Conservation (phyloP, 2,888 invertebrate genomes). For the Colostygia pectinataria region DNA sequence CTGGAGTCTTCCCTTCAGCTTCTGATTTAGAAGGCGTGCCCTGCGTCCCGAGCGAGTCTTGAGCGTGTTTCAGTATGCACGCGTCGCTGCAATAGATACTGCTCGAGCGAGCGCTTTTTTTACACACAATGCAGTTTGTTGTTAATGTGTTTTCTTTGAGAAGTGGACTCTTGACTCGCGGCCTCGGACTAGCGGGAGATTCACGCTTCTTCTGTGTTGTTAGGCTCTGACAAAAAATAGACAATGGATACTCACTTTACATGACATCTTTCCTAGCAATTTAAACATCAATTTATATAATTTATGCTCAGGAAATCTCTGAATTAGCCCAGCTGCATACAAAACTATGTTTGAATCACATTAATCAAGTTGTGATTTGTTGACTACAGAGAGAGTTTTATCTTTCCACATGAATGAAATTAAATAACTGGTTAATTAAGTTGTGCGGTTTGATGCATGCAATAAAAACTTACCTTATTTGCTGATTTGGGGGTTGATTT, state of each 20-base stretch:
- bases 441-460: constrained; percentile 7
- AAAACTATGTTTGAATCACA: not conserved
- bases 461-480: constrained; percentile 45
- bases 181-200: constrained; percentile 24
- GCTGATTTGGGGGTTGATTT: constrained; percentile 52
- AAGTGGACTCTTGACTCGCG: constrained; percentile 15
- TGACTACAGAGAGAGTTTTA: constrained; percentile 6
- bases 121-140: constrained; percentile 89
- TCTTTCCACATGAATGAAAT: constrained; percentile 18
- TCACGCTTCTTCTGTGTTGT: constrained; percentile 42
- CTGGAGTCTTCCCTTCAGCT: constrained; percentile 51
- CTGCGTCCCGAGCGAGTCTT: constrained; percentile 81
- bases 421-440: constrained; percentile 12
- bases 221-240: constrained; percentile 33
- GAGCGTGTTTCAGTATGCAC: constrained; percentile 93
- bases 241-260: constrained; percentile 4
- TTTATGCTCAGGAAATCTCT: not conserved
- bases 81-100: constrained; percentile 95
- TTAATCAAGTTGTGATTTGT: not conserved
- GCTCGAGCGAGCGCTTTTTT: constrained; percentile 88
- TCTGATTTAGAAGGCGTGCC: constrained; percentile 48
- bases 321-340: not conserved
- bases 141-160: constrained; percentile 50
- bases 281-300: not conserved
- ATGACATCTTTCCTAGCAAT: not conserved